Conservation (phyloP, 2,888 invertebrate species). For the Latheticus oryzae region DNA sequence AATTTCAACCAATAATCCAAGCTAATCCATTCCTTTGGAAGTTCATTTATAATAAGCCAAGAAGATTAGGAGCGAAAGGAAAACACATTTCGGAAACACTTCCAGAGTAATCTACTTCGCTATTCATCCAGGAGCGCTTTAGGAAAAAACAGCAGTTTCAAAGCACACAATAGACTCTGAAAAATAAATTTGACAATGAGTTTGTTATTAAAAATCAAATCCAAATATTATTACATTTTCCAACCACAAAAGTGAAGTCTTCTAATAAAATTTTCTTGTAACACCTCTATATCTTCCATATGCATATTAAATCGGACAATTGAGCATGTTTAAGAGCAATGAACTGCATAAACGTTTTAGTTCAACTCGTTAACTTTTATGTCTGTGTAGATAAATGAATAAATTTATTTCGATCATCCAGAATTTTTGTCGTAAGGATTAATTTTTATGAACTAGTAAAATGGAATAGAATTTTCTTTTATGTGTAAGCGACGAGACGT, state of each 20-base stretch:
- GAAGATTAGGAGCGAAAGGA: constrained; percentile 19
- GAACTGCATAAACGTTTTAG: constrained; percentile 50
- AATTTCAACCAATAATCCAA: constrained; percentile 25
- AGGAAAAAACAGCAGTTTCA: too few species aligned
- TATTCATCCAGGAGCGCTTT: constrained; percentile 3
- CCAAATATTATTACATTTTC: too few species aligned
- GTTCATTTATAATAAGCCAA: constrained; percentile 18
- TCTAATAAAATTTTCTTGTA: constrained; percentile 23
- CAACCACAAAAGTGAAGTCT: constrained; percentile 10
- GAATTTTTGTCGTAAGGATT: constrained; percentile 4
- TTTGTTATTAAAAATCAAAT: too few species aligned
- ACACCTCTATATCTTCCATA: constrained; percentile 16
- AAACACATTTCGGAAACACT: constrained; percentile 12
- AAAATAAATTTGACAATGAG: too few species aligned
- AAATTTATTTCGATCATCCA: constrained; percentile 33
- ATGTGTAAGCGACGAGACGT: too few species aligned
- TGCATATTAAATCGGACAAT: constrained; percentile 49
- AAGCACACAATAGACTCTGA: too few species aligned
- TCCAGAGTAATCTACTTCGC: neutral
- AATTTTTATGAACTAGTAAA: constrained; percentile 29
- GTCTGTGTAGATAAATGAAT: constrained; percentile 34
- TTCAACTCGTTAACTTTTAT: constrained; percentile 50
- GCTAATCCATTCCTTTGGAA: constrained; percentile 13
- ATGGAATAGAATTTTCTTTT: constrained; percentile 28
- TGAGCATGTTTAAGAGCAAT: constrained; percentile 50